Evolutionary conservation across 2,113 vertebrate genomes (phyloP), one percentile per base, ranked within the genome.

Genomic region (Lepus americanus): DNA sequence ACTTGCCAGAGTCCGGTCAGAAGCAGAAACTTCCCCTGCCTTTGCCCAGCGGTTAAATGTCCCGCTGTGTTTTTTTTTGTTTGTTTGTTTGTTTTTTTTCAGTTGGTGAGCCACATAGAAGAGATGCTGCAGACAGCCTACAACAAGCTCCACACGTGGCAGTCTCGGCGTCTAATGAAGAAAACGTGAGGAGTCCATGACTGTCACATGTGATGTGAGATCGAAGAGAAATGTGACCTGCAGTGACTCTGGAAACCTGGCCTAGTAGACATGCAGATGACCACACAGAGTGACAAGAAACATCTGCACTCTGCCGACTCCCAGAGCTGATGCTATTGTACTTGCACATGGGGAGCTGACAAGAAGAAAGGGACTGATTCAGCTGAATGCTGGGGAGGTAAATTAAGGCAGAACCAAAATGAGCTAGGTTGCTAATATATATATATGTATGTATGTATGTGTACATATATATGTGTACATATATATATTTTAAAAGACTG

Each of bases 71-170:
- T 59, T 20, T 19, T 59, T 11, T 36, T 36, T 97, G 59, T 96
- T 59, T 59, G n/a, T n/a, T 36, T 36, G 13, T 55, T 55, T 55
- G 7, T 17, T 55, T 55, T 55, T 92, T 98, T 97, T 82, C 98
- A 99, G 99, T 97, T 99, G 96, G 97, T 99, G 55, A 99, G 98
- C 94, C 99, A 99, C 98, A 98, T 99, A 98, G 99, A 99, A 98
- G 99, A 99, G 97, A 99, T 99, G 99, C 95, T 99, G 66, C 99
- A 99, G 98, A 98, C 98, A 0, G 99, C 99, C 81, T 99, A 99
- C 98, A 99, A 98, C 98, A 99, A 99, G 98, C 99, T 99, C 96
- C 99, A 99, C 69, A 98, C 98, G 0, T 99, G 99, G 99, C 99
- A 99, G 98, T 99, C 99, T 13, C 99, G 99, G 20, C 99, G 99